phyloP scores from a whole-genome alignment of 2,113 vertebrate genomes.

The Scytalopus superciliaris region DNA sequence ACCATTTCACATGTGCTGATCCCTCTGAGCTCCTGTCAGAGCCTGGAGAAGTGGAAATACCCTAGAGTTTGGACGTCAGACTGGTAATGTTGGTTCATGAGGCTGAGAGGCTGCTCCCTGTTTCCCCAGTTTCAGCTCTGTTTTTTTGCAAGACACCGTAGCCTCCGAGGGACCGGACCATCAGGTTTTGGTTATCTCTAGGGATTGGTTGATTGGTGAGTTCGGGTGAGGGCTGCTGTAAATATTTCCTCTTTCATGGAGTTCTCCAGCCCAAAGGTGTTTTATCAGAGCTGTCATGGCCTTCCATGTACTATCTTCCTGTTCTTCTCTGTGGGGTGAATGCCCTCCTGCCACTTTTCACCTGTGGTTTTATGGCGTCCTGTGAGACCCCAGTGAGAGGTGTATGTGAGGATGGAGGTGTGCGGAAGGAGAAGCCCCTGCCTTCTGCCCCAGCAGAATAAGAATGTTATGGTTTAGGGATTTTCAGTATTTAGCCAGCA shows the following conservation, averaged over 20 bases:
- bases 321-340: background rate
- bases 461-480: background rate
- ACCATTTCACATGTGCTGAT: accelerated
- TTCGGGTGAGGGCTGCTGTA: background rate
- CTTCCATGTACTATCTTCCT: background rate
- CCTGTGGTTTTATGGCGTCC: accelerated
- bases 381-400: background rate
- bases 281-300: background rate
- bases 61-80: background rate
- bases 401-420: accelerated
- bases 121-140: background rate
- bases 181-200: conserved; percentile 18
- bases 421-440: background rate
- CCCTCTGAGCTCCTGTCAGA: background rate
- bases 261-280: background rate
- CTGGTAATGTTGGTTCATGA: background rate
- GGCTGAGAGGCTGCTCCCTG: background rate
- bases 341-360: background rate
- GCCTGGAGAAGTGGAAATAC: background rate
- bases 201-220: background rate
- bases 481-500: background rate
- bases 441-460: background rate
- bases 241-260: background rate
- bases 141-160: background rate
- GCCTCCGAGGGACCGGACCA: background rate